Evolutionary conservation across 2,797 vertebrate species (phyloP).

Genomic region (Danio tinwini): DNA sequence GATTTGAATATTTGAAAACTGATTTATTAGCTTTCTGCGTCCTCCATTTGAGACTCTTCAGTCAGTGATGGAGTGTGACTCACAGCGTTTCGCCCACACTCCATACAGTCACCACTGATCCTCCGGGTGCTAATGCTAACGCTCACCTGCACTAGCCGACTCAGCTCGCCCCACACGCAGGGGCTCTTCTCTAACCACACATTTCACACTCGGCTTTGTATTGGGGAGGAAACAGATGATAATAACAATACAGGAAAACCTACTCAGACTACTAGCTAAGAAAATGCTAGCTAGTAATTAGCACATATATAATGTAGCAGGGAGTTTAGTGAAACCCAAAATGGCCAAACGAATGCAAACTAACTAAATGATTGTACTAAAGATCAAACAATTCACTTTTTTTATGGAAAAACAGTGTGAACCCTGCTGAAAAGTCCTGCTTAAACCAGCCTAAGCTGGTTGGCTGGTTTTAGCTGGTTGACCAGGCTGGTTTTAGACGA

Average conservation of each 20-base stretch:
- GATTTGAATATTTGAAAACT: too few species aligned
- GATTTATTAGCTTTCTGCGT: constrained; percentile 11
- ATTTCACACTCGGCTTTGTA: background rate
- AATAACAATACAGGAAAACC: background rate
- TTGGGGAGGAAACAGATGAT: background rate
- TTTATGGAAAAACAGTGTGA: too few species aligned
- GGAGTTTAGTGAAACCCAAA: background rate
- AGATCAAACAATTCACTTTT: background rate
- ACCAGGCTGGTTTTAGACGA: too few species aligned
- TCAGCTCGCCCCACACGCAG: background rate
- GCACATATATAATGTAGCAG: background rate
- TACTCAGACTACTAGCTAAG: background rate
- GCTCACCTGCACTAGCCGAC: constrained; percentile 49
- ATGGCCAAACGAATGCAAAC: background rate
- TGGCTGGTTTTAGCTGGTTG: too few species aligned
- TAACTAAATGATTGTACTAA: background rate
- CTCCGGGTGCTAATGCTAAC: constrained; percentile 30
- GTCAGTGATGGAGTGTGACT: constrained; percentile 39
- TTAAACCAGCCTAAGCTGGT: too few species aligned
- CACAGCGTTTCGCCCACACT: constrained; percentile 25
- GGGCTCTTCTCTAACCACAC: constrained; percentile 7
- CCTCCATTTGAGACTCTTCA: constrained; percentile 22
- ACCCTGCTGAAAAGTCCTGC: too few species aligned
- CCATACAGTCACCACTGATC: constrained; percentile 19
- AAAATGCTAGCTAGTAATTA: background rate